phyloP scores from a whole-genome alignment of 2,113 vertebrate genomes.

The Syngnathus typhle region DNA sequence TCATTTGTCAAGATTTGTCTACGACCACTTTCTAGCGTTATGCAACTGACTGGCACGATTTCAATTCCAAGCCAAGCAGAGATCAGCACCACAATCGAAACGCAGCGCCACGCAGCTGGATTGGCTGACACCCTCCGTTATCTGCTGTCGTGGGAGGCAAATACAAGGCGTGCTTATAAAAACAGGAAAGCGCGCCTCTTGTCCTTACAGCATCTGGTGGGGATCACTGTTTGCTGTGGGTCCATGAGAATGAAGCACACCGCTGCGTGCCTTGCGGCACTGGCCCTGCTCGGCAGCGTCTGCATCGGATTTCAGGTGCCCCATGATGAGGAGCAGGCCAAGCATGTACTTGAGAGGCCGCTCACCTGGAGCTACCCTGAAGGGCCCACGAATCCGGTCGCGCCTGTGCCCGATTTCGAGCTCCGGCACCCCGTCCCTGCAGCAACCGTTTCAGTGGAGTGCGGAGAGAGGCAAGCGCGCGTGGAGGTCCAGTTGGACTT shows the following conservation, averaged over 20 bases:
- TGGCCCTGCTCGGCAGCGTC: conserved; percentile 38
- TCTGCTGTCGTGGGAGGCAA: conserved; percentile 2
- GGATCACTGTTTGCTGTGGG: conserved; percentile 47
- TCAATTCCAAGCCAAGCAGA: not conserved
- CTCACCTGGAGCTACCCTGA: conserved; percentile 52
- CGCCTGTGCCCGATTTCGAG: conserved; percentile 9
- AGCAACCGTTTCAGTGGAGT: conserved; percentile 45
- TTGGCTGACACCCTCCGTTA: conserved; percentile 10
- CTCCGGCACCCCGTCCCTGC: conserved; percentile 32
- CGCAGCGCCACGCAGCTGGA: not conserved
- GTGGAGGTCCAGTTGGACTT: conserved; percentile 59
- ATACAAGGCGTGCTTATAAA: conserved; percentile 49
- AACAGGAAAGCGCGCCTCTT: conserved; percentile 9
- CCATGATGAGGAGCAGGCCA: conserved; percentile 5
- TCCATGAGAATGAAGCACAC: conserved; percentile 45
- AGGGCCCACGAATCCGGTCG: not conserved
- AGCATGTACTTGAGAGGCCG: conserved; percentile 37
- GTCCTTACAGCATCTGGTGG: conserved; percentile 46
- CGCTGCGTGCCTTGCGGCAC: conserved; percentile 45
- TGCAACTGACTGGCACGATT: not conserved
- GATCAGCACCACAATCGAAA: not conserved
- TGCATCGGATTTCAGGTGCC: conserved; percentile 8
- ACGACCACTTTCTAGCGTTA: not conserved
- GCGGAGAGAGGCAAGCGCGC: conserved; percentile 36
- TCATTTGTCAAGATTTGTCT: not conserved